A percentile compares a stretch with the other conserved stretches of the same genome.
phyloP scores from a whole-genome alignment of 2,797 vertebrate species.

The Peromyscus eremicus region DNA sequence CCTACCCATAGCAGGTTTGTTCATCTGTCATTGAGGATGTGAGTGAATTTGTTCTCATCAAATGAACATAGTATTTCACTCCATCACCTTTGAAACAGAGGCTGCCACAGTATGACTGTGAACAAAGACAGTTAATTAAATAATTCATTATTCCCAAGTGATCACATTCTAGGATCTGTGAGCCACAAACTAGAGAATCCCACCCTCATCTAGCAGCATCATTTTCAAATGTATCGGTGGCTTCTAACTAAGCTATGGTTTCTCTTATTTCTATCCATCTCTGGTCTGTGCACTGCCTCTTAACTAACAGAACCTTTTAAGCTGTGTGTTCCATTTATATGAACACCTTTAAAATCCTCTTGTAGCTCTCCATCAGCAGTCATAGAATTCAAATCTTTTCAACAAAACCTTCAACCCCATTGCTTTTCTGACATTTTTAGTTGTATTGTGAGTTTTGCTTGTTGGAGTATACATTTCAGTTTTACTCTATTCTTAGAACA shows the following conservation, averaged over 20 bases:
- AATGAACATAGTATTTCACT: neutral
- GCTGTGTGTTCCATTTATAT: neutral
- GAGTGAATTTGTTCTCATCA: neutral
- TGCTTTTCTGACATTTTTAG: neutral
- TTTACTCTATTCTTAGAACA: neutral
- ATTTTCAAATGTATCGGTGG: neutral
- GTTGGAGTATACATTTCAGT: neutral
- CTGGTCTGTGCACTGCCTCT: neutral
- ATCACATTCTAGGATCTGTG: neutral
- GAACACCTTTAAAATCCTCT: conserved; percentile 8
- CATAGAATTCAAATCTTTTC: neutral
- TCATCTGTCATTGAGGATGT: neutral
- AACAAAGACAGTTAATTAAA: neutral
- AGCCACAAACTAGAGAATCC: neutral
- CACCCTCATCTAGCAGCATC: neutral
- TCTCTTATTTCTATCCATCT: neutral
- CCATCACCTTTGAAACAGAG: conserved; percentile 4
- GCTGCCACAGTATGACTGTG: neutral
- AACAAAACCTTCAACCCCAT: neutral
- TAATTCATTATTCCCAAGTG: neutral
- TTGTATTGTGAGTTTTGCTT: neutral
- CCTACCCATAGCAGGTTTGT: neutral
- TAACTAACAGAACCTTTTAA: neutral
- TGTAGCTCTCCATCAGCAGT: neutral
- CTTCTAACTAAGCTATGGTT: neutral